Percentiles rank a stretch among this genome's conserved stretches.
Evolutionary conservation across 2,797 vertebrate genomes (phyloP).

Genomic region (Poeciliopsis infans): DNA sequence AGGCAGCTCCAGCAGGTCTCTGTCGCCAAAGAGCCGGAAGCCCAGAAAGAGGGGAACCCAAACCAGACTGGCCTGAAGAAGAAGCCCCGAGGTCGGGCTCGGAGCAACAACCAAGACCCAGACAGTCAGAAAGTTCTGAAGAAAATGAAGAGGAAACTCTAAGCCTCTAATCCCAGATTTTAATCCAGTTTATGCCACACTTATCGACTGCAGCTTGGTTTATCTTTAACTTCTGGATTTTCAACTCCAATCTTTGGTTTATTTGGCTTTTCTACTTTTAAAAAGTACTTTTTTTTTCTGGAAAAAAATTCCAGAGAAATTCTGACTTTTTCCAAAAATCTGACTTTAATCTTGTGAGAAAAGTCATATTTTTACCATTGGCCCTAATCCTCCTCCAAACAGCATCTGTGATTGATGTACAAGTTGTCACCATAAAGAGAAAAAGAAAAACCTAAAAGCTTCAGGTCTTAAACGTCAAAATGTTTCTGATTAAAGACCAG

Average conservation of each 20-base stretch:
- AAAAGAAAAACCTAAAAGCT: neutral
- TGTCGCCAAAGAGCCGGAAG: neutral
- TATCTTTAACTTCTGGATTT: neutral
- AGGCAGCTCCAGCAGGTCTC: neutral
- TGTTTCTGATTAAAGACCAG: neutral
- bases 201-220: neutral
- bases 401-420: too few relatives aligned
- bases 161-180: neutral
- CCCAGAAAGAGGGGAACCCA: neutral
- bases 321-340: too few relatives aligned
- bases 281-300: too few relatives aligned
- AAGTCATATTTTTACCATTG: too few relatives aligned
- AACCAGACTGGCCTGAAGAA: neutral
- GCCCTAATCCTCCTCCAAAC: too few relatives aligned
- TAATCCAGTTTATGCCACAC: neutral
- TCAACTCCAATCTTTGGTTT: neutral
- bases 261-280: neutral
- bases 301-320: too few relatives aligned
- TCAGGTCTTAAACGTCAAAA: neutral
- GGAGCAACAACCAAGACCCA: neutral
- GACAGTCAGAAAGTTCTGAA: neutral
- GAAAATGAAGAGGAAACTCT: conserved; percentile 8
- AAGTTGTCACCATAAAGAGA: neutral
- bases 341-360: too few relatives aligned
- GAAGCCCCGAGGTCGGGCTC: neutral